These are phyloP conservation scores for Symphodus melops DNA, from an alignment of 2,113 vertebrate genomes.

Conservation along the genomic window DNA sequence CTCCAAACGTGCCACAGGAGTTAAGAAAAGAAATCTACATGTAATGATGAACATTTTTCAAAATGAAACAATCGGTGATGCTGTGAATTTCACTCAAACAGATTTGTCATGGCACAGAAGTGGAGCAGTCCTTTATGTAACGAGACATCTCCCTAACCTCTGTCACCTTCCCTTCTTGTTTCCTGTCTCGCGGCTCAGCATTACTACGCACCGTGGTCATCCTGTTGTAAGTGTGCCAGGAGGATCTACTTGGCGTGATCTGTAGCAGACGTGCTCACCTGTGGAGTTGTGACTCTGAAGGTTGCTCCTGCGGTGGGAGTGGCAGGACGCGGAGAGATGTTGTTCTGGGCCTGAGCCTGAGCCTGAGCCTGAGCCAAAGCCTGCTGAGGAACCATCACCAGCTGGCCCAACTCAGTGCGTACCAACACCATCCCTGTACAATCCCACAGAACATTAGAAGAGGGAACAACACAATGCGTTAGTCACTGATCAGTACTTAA, in stretches of 20 bases:
- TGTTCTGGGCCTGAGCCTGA: slow-evolving; percentile 85
- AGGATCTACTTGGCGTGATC: not conserved
- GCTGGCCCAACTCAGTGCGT: slow-evolving; percentile 88
- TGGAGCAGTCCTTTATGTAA: no score
- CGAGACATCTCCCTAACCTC: not conserved
- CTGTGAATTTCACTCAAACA: not conserved
- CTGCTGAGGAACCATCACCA: slow-evolving; percentile 91
- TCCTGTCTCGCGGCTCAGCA: not conserved
- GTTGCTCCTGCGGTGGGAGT: slow-evolving; percentile 84
- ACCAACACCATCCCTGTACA: slow-evolving; percentile 89
- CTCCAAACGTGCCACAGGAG: not conserved
- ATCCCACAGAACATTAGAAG: slow-evolving; percentile 27
- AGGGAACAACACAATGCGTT: not conserved
- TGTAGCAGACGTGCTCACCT: slow-evolving; percentile 76
- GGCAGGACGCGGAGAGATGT: slow-evolving; percentile 83
- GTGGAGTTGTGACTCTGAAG: slow-evolving; percentile 86
- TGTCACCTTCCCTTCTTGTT: not conserved
- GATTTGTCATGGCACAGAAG: not conserved
- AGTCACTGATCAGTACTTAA: not conserved
- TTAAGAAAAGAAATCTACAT: no score
- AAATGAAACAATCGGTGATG: not conserved
- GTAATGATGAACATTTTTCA: no score
- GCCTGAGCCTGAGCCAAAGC: slow-evolving; percentile 87
- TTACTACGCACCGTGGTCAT: not conserved
- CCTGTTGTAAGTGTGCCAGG: not conserved